Evolutionary conservation across 2,888 invertebrate species (phyloP).

Genomic region (Deilephila elpenor): DNA sequence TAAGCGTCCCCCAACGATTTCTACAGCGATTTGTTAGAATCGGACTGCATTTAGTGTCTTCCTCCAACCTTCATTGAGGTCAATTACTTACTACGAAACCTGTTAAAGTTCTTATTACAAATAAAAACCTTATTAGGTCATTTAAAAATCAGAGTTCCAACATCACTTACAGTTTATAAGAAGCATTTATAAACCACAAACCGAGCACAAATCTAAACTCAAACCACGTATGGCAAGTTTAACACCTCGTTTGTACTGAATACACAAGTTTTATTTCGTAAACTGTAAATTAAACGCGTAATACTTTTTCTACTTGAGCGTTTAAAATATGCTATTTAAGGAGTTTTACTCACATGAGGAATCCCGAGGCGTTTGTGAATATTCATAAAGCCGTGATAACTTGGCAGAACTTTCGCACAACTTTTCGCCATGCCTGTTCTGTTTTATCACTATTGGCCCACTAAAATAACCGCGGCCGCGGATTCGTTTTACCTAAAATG

Average conservation of each 20-base stretch:
- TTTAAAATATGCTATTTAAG: constrained; percentile 60
- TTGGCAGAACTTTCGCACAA: constrained; percentile 56
- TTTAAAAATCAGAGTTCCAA: too few species aligned
- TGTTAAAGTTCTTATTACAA: too few species aligned
- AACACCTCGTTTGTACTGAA: constrained; percentile 5
- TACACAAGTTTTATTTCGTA: neutral
- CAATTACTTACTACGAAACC: too few species aligned
- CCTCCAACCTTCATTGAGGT: too few species aligned
- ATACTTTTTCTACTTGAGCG: neutral
- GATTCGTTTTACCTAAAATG: constrained; percentile 4
- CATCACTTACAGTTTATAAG: too few species aligned
- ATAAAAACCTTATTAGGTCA: too few species aligned
- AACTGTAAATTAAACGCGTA: constrained; percentile 7
- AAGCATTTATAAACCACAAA: constrained; percentile 6
- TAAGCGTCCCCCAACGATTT: too few species aligned
- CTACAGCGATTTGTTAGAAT: too few species aligned
- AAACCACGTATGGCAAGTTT: neutral
- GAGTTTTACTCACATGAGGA: constrained; percentile 62
- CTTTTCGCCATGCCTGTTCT: constrained; percentile 54
- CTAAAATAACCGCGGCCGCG: constrained; percentile 44
- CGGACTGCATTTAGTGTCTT: too few species aligned
- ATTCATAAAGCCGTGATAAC: constrained; percentile 67
- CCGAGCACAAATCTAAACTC: constrained; percentile 3
- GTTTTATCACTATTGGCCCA: constrained; percentile 51
- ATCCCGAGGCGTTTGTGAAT: constrained; percentile 69